A percentile compares a stretch with the other conserved stretches of the same genome.
Conservation (phyloP, 2,888 invertebrate species). For the Tetragonisca angustula region DNA sequence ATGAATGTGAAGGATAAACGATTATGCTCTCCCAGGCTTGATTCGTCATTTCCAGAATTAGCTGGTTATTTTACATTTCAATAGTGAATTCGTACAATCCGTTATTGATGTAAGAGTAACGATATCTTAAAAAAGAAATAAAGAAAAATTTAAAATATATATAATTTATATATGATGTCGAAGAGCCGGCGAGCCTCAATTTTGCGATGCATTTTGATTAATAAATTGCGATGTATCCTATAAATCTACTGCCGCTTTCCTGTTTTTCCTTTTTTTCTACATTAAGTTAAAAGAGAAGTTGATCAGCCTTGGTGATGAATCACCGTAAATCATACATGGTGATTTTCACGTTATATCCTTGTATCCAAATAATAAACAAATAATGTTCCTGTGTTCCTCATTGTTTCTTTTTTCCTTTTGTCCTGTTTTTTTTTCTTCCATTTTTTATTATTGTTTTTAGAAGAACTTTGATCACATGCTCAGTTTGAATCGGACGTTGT, state of each 20-base stretch:
- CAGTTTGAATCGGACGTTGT: not conserved
- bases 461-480: not conserved
- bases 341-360: not conserved
- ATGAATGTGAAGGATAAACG: not conserved
- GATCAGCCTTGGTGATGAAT: not conserved
- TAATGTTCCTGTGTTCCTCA: not conserved
- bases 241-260: too few relatives aligned
- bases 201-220: not conserved
- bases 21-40: not conserved
- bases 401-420: not conserved
- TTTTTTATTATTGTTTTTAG: not conserved
- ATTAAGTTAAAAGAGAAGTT: too few relatives aligned
- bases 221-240: too few relatives aligned
- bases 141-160: not conserved
- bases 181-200: not conserved
- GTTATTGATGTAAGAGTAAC: not conserved
- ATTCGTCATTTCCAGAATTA: too few relatives aligned
- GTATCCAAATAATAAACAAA: constrained; percentile 4
- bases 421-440: too few relatives aligned
- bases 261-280: too few relatives aligned
- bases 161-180: not conserved
- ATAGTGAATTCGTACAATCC: not conserved
- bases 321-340: not conserved
- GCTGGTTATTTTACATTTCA: not conserved
- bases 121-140: not conserved